Evolutionary conservation across 2,797 vertebrate genomes (phyloP).

Genomic region (Crenuchus spilurus): DNA sequence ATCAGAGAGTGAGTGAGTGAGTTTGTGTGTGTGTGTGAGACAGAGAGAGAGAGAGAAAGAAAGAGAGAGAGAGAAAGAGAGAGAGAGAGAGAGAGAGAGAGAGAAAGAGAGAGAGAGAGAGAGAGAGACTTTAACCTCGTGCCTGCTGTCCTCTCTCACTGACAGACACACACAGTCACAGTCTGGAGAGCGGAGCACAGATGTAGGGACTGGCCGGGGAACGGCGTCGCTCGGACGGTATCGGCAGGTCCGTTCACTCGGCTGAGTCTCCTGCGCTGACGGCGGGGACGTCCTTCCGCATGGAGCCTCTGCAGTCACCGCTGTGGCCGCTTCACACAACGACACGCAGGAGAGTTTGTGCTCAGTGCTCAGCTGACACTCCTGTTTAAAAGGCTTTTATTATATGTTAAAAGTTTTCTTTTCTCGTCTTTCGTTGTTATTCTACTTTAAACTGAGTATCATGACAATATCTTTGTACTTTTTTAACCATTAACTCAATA

Average conservation of each 20-base stretch:
- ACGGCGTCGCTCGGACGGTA: not conserved
- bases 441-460: no score
- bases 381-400: no score
- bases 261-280: conserved; percentile 3
- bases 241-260: not conserved
- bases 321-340: not conserved
- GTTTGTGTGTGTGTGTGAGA: no score
- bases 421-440: not conserved
- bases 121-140: conserved; percentile 1
- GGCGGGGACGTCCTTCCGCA: not conserved
- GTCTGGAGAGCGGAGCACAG: conserved; percentile 44
- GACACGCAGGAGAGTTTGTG: conserved; percentile 15
- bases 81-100: not conserved
- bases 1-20: no score
- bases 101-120: not conserved
- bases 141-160: conserved; percentile 19
- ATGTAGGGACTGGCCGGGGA: conserved; percentile 13
- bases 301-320: not conserved
- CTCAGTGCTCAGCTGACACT: not conserved
- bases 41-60: not conserved
- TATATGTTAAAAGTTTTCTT: no score
- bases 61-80: not conserved
- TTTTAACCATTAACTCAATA: no score
- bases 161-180: not conserved
- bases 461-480: not conserved